Conservation (phyloP, 2,113 vertebrate genomes). For the Lampris incognitus region DNA sequence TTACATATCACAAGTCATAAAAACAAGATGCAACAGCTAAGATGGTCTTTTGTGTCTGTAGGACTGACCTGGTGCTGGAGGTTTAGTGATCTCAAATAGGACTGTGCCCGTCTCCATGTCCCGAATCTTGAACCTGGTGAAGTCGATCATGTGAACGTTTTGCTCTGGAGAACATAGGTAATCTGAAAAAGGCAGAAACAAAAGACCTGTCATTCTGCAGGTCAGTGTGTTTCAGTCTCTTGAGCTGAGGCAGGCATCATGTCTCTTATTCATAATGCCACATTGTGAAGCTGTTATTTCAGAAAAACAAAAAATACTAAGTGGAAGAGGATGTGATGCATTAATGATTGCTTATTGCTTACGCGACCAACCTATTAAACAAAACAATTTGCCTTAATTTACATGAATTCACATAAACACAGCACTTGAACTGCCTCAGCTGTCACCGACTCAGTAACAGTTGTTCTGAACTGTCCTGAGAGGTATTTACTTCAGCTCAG, state of each 20-base stretch:
- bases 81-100: conserved; percentile 98
- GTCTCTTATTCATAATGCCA: not conserved
- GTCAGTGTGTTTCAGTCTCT: not conserved
- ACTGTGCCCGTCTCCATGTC: conserved; percentile 98
- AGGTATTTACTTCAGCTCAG: not conserved
- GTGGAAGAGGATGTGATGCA: too few relatives aligned
- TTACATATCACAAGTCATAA: not conserved
- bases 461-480: not conserved
- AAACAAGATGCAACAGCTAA: too few relatives aligned
- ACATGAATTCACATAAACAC: too few relatives aligned
- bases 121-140: conserved; percentile 97
- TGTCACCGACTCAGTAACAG: not conserved
- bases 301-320: too few relatives aligned
- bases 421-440: too few relatives aligned
- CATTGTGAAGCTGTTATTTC: not conserved
- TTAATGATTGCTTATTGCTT: too few relatives aligned
- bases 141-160: conserved; percentile 98
- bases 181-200: conserved; percentile 79
- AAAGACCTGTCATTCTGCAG: not conserved
- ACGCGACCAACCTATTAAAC: too few relatives aligned
- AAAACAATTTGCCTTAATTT: too few relatives aligned
- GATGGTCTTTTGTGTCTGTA: not conserved
- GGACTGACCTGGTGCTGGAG: conserved; percentile 87
- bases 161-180: conserved; percentile 96
- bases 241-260: not conserved